phyloP scores from a whole-genome alignment of 2,797 vertebrate genomes.

The Pseudochaenichthys georgianus region DNA sequence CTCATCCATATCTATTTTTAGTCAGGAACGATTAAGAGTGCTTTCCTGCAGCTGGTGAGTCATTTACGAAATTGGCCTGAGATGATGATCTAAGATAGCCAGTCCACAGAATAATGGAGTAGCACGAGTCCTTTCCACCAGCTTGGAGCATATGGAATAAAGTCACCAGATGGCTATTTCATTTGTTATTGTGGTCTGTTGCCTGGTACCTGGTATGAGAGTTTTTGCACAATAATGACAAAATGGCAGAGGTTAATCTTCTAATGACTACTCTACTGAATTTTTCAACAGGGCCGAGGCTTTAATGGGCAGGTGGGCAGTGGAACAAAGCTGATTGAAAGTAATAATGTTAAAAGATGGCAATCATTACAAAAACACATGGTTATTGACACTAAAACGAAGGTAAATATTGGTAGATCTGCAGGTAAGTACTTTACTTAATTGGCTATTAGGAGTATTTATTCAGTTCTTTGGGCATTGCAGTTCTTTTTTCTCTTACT shows the following conservation, averaged over 20 bases:
- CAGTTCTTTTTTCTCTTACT: conserved; percentile 11
- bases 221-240: conserved; percentile 47
- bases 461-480: not conserved
- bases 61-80: conserved; percentile 28
- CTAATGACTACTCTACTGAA: conserved; percentile 64
- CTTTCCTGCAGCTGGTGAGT: conserved; percentile 34
- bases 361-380: conserved; percentile 7
- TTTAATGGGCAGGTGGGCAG: conserved; percentile 43
- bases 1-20: conserved; percentile 6
- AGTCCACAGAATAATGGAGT: conserved; percentile 36
- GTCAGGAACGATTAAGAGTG: conserved; percentile 16
- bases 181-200: conserved; percentile 65
- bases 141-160: conserved; percentile 54
- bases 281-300: conserved; percentile 41
- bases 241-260: conserved; percentile 64
- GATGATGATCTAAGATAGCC: conserved; percentile 47
- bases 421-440: not conserved
- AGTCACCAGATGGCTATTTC: conserved; percentile 78
- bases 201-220: conserved; percentile 52
- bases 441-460: not conserved
- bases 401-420: conserved; percentile 2
- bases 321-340: conserved; percentile 34
- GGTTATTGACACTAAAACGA: conserved; percentile 10
- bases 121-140: conserved; percentile 11
- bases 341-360: conserved; percentile 42